These are phyloP conservation scores for Synanceia verrucosa DNA, from an alignment of 2,797 vertebrate species.

Conservation along the genomic window DNA sequence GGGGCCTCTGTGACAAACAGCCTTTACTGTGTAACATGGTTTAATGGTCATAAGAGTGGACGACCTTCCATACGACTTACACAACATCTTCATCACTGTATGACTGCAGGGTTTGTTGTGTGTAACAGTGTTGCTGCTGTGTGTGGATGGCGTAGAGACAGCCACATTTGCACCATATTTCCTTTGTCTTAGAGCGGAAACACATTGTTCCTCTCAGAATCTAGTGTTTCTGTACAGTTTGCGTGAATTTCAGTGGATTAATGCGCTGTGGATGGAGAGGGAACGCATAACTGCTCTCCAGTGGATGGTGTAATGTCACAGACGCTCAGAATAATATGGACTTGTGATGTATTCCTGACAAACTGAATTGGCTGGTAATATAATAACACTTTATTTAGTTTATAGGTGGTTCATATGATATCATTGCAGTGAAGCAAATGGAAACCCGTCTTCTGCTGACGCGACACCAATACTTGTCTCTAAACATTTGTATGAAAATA, in stretches of 20 bases:
- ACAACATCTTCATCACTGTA: conserved; percentile 60
- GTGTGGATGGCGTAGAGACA: not conserved
- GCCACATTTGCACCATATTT: conserved; percentile 20
- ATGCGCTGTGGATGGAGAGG: not conserved
- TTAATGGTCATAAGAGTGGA: conserved; percentile 55
- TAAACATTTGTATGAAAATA: not conserved
- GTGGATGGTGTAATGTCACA: not conserved
- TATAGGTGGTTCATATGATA: not conserved
- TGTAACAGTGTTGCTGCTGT: not conserved
- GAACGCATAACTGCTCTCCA: not conserved
- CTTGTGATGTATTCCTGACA: not conserved
- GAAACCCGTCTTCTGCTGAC: not conserved
- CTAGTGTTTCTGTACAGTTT: not conserved
- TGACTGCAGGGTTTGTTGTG: conserved; percentile 3
- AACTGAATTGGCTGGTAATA: not conserved
- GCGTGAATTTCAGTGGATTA: conserved; percentile 13
- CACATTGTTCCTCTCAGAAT: conserved; percentile 6
- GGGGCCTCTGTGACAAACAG: conserved; percentile 55
- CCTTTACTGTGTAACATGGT: conserved; percentile 56
- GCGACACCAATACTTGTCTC: not conserved
- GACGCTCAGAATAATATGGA: not conserved
- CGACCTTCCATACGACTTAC: conserved; percentile 59
- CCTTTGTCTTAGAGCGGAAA: conserved; percentile 5
- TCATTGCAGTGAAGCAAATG: not conserved
- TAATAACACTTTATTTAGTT: not conserved